Conservation (phyloP, 2,797 vertebrate species). For the Capromys pilorides region DNA sequence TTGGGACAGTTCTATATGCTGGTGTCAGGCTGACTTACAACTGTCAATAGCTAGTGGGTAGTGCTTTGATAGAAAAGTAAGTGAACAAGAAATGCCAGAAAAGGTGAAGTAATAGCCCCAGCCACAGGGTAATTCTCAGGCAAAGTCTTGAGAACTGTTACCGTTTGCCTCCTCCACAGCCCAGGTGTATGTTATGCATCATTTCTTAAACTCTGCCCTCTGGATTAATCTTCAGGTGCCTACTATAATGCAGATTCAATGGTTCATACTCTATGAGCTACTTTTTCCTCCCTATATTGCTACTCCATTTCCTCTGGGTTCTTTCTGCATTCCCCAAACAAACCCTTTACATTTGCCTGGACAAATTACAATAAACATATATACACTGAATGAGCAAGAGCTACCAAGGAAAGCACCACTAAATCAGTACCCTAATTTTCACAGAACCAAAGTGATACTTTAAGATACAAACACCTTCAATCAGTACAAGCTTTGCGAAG, state of each 20-base stretch:
- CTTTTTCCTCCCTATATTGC: background rate
- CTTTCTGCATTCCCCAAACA: background rate
- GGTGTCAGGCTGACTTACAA: background rate
- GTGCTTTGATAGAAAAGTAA: background rate
- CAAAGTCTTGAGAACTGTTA: background rate
- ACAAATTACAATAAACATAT: background rate
- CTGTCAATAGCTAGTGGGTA: background rate
- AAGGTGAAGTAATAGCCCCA: background rate
- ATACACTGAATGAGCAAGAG: background rate
- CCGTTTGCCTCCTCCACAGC: background rate
- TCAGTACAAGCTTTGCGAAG: constrained; percentile 58
- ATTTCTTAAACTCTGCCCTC: background rate
- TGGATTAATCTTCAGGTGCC: too few relatives aligned
- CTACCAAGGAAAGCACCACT: background rate
- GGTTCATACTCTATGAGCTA: background rate
- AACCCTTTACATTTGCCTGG: background rate
- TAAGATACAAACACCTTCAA: constrained; percentile 51
- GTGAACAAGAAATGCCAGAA: background rate
- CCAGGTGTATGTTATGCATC: background rate
- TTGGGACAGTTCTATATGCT: background rate
- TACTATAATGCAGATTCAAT: background rate
- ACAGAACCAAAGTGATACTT: constrained; percentile 33
- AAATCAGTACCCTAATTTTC: background rate
- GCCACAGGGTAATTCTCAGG: background rate
- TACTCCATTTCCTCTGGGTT: background rate